These are phyloP conservation scores for Drosophila seguyi DNA, from an alignment of 1,140 invertebrate species.

Conservation along the genomic window DNA sequence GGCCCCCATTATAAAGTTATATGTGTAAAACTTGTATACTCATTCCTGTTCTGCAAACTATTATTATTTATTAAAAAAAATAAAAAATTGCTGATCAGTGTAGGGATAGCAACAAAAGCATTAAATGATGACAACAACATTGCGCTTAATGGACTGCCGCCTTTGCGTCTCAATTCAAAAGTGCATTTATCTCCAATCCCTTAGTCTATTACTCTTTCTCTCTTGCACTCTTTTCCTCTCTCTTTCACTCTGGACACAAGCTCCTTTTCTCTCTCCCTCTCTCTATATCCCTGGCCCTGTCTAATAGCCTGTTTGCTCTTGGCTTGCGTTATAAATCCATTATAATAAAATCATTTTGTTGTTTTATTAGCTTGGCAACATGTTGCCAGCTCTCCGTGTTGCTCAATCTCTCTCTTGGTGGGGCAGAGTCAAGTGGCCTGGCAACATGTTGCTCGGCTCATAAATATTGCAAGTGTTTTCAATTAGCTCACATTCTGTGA, in stretches of 20 bases:
- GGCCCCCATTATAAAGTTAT: no score
- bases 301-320: conserved; percentile 71
- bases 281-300: conserved; percentile 21
- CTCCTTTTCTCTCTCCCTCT: background rate
- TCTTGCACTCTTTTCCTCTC: background rate
- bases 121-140: conserved; percentile 84
- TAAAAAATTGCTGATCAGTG: background rate
- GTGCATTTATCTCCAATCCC: conserved; percentile 53
- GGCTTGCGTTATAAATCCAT: conserved; percentile 84
- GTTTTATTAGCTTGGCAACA: conserved; percentile 84
- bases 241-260: conserved; percentile 1
- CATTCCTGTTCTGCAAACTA: no score
- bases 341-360: conserved; percentile 85
- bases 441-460: conserved; percentile 78
- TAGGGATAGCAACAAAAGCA: conserved; percentile 74
- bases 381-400: conserved; percentile 53
- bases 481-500: conserved; percentile 84
- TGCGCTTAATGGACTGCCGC: conserved; percentile 81
- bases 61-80: no score
- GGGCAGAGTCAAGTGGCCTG: conserved; percentile 71
- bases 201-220: conserved; percentile 5
- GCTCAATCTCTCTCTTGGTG: background rate
- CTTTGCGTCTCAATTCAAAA: conserved; percentile 78
- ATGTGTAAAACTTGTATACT: no score
- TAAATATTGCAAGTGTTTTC: conserved; percentile 85